Evolutionary conservation across 2,888 invertebrate genomes (phyloP).

Genomic region (Geophilus truncorum): DNA sequence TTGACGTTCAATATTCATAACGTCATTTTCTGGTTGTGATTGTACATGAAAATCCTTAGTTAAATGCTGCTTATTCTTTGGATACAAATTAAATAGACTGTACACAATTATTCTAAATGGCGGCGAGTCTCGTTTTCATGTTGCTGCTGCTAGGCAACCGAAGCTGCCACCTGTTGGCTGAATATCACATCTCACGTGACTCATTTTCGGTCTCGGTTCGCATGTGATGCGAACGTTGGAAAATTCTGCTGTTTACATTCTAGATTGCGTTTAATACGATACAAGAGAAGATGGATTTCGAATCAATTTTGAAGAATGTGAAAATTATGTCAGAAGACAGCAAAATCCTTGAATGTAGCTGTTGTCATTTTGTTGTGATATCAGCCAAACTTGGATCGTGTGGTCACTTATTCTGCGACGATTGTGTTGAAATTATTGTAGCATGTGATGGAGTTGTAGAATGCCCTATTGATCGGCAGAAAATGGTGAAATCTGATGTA

Average conservation of each 20-base stretch:
- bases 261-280: not conserved
- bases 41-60: not conserved
- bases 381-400: not conserved
- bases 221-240: too few species aligned
- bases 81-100: not conserved
- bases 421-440: not conserved
- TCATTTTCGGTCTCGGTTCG: not conserved
- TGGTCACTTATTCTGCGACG: not conserved
- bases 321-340: not conserved
- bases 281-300: not conserved
- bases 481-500: not conserved
- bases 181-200: not conserved
- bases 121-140: not conserved
- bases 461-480: not conserved
- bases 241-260: too few species aligned
- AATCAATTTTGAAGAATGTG: not conserved
- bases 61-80: not conserved
- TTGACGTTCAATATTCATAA: not conserved
- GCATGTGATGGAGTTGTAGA: not conserved
- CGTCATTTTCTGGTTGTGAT: not conserved
- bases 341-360: not conserved
- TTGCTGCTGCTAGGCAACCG: not conserved
- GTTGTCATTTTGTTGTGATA: not conserved
- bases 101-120: not conserved
- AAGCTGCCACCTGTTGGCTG: not conserved